Conservation (phyloP, 2,113 vertebrate genomes). For the mouse (Mus musculus) region DNA sequence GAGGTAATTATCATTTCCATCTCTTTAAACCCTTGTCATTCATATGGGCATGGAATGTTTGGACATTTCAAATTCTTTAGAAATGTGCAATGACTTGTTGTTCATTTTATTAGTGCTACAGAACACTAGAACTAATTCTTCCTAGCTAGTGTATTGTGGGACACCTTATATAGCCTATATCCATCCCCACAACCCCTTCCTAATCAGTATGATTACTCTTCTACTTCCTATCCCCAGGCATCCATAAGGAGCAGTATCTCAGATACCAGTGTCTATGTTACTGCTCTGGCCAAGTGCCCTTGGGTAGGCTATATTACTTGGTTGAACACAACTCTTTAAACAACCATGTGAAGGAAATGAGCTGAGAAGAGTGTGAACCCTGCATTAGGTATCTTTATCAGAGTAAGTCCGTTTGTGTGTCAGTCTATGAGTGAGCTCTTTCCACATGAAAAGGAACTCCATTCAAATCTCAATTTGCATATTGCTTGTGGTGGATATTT, state of each 20-base stretch:
- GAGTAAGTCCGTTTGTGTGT: neutral
- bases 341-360: neutral
- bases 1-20: neutral
- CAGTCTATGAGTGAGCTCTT: neutral
- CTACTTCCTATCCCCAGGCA: neutral
- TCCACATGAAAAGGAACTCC: neutral
- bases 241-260: neutral
- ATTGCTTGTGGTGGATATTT: neutral
- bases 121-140: neutral
- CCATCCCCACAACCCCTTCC: accelerated
- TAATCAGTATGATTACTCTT: neutral
- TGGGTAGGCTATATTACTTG: neutral
- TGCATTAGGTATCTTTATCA: neutral
- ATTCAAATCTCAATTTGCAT: neutral
- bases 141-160: neutral
- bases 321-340: neutral
- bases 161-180: neutral
- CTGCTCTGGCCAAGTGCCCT: neutral
- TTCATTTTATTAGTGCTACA: neutral
- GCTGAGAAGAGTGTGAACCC: neutral
- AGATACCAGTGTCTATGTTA: neutral
- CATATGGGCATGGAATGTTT: neutral
- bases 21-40: neutral
- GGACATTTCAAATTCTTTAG: neutral
- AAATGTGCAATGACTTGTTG: neutral